Conservation (phyloP, 1,140 invertebrate genomes). For the Zaprionus kolodkinae region DNA sequence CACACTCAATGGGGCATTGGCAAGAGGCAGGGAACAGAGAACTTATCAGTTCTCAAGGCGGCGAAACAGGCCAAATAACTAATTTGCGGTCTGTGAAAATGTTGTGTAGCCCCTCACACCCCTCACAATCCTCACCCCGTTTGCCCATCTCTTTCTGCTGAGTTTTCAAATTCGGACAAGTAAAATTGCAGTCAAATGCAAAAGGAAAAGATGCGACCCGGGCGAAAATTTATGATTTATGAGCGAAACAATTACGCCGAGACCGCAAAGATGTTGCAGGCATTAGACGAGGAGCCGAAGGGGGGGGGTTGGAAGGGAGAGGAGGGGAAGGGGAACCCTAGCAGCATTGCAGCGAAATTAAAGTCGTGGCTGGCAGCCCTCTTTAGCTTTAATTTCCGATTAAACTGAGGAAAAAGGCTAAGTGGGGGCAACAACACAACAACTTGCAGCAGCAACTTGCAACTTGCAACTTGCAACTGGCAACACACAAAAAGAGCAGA, state of each 20-base stretch:
- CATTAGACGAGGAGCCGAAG: slow-evolving; percentile 50
- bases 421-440: slow-evolving; percentile 48
- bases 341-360: slow-evolving; percentile 73
- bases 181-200: slow-evolving; percentile 74
- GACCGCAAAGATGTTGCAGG: slow-evolving; percentile 69
- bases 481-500: slow-evolving; percentile 64
- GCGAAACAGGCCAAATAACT: slow-evolving; percentile 25
- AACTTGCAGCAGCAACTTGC: slow-evolving; percentile 29
- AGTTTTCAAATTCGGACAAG: slow-evolving; percentile 46
- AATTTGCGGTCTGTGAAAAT: slow-evolving; percentile 69
- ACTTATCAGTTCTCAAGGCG: slow-evolving; percentile 10
- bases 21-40: background rate
- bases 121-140: background rate
- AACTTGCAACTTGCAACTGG: slow-evolving; percentile 37
- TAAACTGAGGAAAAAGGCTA: slow-evolving; percentile 64
- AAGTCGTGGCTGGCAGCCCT: slow-evolving; percentile 75
- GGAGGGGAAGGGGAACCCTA: slow-evolving; percentile 30
- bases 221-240: slow-evolving; percentile 76
- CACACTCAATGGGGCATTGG: background rate
- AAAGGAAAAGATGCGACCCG: slow-evolving; percentile 58
- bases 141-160: slow-evolving; percentile 10
- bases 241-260: slow-evolving; percentile 72
- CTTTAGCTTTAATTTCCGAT: slow-evolving; percentile 82
- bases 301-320: slow-evolving; percentile 25
- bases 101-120: slow-evolving; percentile 5